Percentiles rank a stretch among this genome's conserved stretches.
phyloP scores from a whole-genome alignment of 2,797 vertebrate species.

The Champsocephalus gunnari region DNA sequence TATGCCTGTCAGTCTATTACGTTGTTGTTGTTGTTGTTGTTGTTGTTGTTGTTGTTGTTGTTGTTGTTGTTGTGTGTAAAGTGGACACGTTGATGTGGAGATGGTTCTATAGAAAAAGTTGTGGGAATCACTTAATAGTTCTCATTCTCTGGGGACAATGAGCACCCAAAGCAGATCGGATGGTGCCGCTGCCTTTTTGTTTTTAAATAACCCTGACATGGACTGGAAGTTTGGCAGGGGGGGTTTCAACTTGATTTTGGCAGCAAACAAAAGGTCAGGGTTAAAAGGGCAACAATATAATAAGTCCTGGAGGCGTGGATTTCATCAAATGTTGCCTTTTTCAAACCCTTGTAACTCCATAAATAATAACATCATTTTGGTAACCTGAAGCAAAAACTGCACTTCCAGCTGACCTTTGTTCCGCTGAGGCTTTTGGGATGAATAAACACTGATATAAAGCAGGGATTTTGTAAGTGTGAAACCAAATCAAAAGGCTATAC shows the following conservation, averaged over 20 bases:
- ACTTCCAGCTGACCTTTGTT: conserved; percentile 15
- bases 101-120: background rate
- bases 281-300: background rate
- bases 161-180: background rate
- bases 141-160: background rate
- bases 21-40: background rate
- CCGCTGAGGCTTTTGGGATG: conserved; percentile 2
- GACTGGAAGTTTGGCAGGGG: background rate
- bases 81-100: background rate
- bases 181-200: background rate
- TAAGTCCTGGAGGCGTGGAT: background rate
- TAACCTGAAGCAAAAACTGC: background rate
- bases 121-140: background rate
- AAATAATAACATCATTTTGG: background rate
- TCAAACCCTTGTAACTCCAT: background rate
- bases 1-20: too few species aligned
- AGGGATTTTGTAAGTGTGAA: conserved; percentile 16
- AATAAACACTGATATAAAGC: conserved; percentile 26
- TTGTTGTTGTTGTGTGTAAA: background rate
- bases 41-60: background rate
- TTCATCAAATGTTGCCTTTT: background rate
- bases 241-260: background rate
- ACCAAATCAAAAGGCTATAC: conserved; percentile 37
- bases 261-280: background rate
- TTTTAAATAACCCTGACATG: background rate